Conservation (phyloP, 2,888 invertebrate species). For the Acanthosepion lycidas region DNA sequence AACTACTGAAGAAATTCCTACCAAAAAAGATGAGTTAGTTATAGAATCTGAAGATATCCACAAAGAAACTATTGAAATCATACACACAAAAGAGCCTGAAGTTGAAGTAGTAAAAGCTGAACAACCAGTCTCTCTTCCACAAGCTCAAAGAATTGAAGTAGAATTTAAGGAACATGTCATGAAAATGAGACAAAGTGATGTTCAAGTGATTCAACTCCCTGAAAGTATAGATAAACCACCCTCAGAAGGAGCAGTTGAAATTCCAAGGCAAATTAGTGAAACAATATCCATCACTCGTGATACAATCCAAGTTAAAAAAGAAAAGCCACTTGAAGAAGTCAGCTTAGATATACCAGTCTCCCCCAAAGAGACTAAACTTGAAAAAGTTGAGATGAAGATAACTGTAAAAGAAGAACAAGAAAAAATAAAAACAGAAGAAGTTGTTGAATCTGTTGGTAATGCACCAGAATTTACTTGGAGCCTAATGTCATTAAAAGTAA, state of each 20-base stretch:
- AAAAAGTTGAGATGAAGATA: slow-evolving; percentile 55
- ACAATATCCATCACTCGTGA: neutral
- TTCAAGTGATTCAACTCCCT: slow-evolving; percentile 49
- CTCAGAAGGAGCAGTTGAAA: slow-evolving; percentile 56
- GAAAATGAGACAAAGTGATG: slow-evolving; percentile 58
- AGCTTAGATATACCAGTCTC: slow-evolving; percentile 42
- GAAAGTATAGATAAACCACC: slow-evolving; percentile 46
- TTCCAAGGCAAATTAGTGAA: slow-evolving; percentile 54
- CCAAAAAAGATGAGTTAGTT: slow-evolving; percentile 51
- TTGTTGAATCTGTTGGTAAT: slow-evolving; percentile 72
- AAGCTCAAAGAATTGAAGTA: slow-evolving; percentile 66
- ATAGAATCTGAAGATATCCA: slow-evolving; percentile 58
- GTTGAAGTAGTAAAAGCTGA: slow-evolving; percentile 55
- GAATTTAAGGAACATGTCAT: slow-evolving; percentile 66
- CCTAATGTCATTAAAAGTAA: slow-evolving; percentile 84
- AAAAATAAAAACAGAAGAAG: slow-evolving; percentile 52
- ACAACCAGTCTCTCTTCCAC: slow-evolving; percentile 52
- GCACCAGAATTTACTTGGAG: slow-evolving; percentile 86
- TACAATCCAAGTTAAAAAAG: slow-evolving; percentile 53
- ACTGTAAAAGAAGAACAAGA: slow-evolving; percentile 53
- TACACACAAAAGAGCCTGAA: slow-evolving; percentile 60
- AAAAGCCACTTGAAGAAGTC: slow-evolving; percentile 57
- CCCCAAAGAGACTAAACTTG: slow-evolving; percentile 44
- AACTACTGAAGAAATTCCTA: slow-evolving; percentile 64
- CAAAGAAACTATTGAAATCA: slow-evolving; percentile 70